Base-by-base conservation (phyloP, 2,113 vertebrate species). In the Takifugu flavidus region DNA sequence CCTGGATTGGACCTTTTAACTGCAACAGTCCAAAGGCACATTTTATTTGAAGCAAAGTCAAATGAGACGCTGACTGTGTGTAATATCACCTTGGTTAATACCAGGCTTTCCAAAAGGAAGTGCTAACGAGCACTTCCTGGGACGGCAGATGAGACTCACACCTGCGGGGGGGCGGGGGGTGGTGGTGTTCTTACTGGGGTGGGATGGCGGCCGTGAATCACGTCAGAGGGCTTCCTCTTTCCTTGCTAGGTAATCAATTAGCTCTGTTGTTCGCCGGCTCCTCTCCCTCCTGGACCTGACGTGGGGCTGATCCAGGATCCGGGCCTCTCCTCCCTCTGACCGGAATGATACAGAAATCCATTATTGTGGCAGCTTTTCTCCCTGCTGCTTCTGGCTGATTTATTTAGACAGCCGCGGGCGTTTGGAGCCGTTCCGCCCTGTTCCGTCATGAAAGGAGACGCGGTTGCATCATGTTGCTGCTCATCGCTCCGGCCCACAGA, bases 161-260 rank as follows among this genome's bases (percentile, higher is more conserved):
- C 83, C 20, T 20, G 20, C 20, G 20, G 20, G 20, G 20, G 20
- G 20, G 20, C 1, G 20, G 20, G 20, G 20, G 20, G 20, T 20
- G 20, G 20, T 20, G 20, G 20, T 20, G 20, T 20, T 20, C 20
- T 20, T 20, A 20, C 20, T 20, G 20, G 20, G 20, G 20, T 20
- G 20, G 20, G 85, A 87, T 86, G 83, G 77, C 55, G 53, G 1
- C 13, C 53, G 76, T 82, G 85, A 82, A 75, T 88, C 86, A 86
- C 56, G 53, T 80, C 82, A 82, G 59, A 6, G 74, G 77, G 78
- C 84, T 81, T 84, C 82, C 76, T 84, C 56, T 44, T 83, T 80
- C 44, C 15, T 82, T 79, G 78, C 72, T 64, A 63, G 62, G 77
- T 86, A 82, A 82, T 86, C 82, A 82, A 83, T 85, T 85, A 85